Base-by-base conservation (phyloP, 2,888 invertebrate genomes). In the Heteropelma amictum region DNA sequence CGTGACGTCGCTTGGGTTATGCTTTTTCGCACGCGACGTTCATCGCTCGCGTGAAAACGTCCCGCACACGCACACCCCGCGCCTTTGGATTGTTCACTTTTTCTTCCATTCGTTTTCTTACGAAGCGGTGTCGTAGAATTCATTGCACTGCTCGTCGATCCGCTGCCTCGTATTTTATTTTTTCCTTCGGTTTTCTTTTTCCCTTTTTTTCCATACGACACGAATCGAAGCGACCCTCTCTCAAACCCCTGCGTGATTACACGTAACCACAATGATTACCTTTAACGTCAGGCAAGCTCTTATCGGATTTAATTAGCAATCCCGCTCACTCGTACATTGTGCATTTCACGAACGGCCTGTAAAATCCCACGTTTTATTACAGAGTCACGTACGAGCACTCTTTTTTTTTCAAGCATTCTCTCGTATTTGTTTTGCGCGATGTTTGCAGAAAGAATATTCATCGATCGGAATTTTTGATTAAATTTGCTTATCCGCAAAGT, bases 1-100 rank as follows among this genome's bases (percentile, higher is more conserved):
- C n/a, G n/a, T 53, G 33, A 58, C 28, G 56, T 23, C 12, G 51
- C 70, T 58, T 56, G 28, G 47, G 63, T 67, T 64, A 72, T 72
- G 56, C 49, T 72, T 64, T 72, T 51, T 72, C 64, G 64, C 71
- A 72, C 71, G 71, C 71, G 51, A 72, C 58, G 49, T 38, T 33
- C 42, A 23, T 56, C 35, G 30, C n/a, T 49, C 35, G 56, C 64
- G 64, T 42, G 71, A 63, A 61, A 19, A 56, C 19, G 7, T 45
- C 21, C 33, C n/a, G n/a, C 35, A 23, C 21, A 40, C 23, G 35
- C 30, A 40, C 19, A 60, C 51, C 33, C 53, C 51, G 19, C 40
- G 42, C 47, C 40, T 19, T 56, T 56, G 17, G 35, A n/a, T 65
- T 30, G 8, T 47, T 23, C 21, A 7, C 17, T 56, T 42, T 47